These are phyloP conservation scores for Bettongia penicillata DNA, from an alignment of 2,113 vertebrate species.

Conservation along the genomic window DNA sequence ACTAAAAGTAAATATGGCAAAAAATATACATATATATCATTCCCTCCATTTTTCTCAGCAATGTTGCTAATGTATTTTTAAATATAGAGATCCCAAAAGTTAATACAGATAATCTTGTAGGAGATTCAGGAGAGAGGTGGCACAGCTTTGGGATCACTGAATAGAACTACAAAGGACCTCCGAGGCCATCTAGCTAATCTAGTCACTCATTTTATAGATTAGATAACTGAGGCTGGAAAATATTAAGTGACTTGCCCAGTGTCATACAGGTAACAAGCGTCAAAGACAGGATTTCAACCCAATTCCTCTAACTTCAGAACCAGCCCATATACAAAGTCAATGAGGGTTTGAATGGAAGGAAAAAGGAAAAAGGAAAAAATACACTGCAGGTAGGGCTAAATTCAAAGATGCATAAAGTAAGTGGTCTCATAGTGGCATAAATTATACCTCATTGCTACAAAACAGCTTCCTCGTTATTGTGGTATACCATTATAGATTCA, in stretches of 20 bases:
- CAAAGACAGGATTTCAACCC: background rate
- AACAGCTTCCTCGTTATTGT: background rate
- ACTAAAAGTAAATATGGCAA: background rate
- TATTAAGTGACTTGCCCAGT: background rate
- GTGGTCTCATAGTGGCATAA: background rate
- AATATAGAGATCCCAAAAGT: background rate
- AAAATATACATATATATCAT: background rate
- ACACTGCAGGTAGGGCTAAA: background rate
- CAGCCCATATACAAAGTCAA: background rate
- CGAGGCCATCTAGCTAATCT: background rate
- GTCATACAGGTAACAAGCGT: background rate
- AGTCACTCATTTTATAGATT: background rate
- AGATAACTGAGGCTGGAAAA: background rate
- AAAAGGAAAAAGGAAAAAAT: background rate
- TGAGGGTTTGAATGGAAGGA: background rate
- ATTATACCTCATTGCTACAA: background rate
- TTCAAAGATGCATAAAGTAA: background rate
- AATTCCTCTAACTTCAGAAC: background rate
- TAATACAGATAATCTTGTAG: background rate
- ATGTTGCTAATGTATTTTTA: background rate
- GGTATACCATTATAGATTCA: background rate
- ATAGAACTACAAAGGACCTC: background rate
- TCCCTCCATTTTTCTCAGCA: conserved; percentile 16
- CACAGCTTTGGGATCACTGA: background rate
- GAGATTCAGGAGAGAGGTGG: background rate